A percentile compares a stretch with the other conserved stretches of the same genome.
Evolutionary conservation across 2,888 invertebrate species (phyloP).

Genomic region (Amiota mariae): DNA sequence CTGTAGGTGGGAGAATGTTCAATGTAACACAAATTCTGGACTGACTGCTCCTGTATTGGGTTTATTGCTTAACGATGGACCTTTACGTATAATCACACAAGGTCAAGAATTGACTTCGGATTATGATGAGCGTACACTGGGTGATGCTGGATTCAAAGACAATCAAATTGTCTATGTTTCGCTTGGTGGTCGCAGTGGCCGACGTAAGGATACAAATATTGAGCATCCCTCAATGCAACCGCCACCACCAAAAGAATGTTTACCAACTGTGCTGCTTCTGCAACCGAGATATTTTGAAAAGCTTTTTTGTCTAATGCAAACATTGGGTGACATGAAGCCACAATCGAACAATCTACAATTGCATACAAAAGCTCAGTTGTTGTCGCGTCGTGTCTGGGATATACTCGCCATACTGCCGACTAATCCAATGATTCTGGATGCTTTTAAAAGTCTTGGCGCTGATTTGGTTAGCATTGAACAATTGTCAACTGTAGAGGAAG

Average conservation of each 20-base stretch:
- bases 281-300: conserved; percentile 93
- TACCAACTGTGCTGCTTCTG: conserved; percentile 88
- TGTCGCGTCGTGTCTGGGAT: conserved; percentile 95
- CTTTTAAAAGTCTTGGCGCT: conserved; percentile 81
- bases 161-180: conserved; percentile 94
- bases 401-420: conserved; percentile 93
- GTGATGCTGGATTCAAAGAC: conserved; percentile 95
- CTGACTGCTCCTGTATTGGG: conserved; percentile 77
- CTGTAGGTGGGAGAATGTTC: conserved; percentile 80
- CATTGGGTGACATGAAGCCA: conserved; percentile 89
- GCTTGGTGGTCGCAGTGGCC: conserved; percentile 81
- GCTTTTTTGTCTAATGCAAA: conserved; percentile 91
- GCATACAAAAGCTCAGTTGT: conserved; percentile 89
- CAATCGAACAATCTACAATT: conserved; percentile 80
- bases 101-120: conserved; percentile 95
- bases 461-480: conserved; percentile 65
- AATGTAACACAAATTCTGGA: conserved; percentile 69
- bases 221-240: conserved; percentile 91
- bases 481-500: conserved; percentile 55
- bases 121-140: conserved; percentile 91
- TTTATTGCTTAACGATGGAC: conserved; percentile 85
- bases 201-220: conserved; percentile 74
- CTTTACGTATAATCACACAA: conserved; percentile 92
- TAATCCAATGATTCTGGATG: conserved; percentile 86
- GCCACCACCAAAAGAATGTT: conserved; percentile 87